Evolutionary conservation across 2,797 vertebrate genomes (phyloP), one percentile per base, ranked within the genome.

Genomic region (Ficedula albicollis): DNA sequence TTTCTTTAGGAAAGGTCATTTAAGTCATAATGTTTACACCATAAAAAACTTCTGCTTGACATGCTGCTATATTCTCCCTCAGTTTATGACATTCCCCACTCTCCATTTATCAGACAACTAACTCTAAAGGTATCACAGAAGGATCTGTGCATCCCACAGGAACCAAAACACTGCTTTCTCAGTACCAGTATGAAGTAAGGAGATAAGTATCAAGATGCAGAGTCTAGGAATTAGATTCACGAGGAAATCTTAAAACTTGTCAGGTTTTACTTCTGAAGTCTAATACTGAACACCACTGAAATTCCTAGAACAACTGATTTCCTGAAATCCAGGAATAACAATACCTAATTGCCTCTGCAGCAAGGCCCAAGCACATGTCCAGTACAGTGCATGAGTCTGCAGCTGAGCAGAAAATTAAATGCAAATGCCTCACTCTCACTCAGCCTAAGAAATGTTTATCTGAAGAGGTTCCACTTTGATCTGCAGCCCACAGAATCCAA

Each of bases 371-470:
- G 41, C 0, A 0, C 29, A 15, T 4, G 4, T 26, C 66, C 69
- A 41, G 7, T 12, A 43, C 0, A 0, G 22, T 1, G 1, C 30
- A 13, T 0, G 5, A 46, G 43, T 18, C 25, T 46, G 46, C 4
- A 2, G 22, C 21, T 58, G n/a, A 77, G 23, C 30, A 74, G 34
- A 54, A 84, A 87, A 63, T 2, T 21, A 52, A 82, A 48, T 12
- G 27, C 20, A 87, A 82, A 93, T 58, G 13, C 19, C 34, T 27
- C 11, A 39, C 8, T n/a, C 26, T 87, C 34, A 43, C 59, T 73
- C 44, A 79, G 25, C 19, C 48, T 25, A 12, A 73, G 32, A 22
- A 44, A 56, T 36, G 29, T 54, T 48, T 70, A 19, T 36, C 58
- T 70, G 68, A 68, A 83, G 11, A 68, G 44, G 41, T 43, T 90